phyloP scores from a whole-genome alignment of 2,113 vertebrate species.

The Cyanocitta stelleri region DNA sequence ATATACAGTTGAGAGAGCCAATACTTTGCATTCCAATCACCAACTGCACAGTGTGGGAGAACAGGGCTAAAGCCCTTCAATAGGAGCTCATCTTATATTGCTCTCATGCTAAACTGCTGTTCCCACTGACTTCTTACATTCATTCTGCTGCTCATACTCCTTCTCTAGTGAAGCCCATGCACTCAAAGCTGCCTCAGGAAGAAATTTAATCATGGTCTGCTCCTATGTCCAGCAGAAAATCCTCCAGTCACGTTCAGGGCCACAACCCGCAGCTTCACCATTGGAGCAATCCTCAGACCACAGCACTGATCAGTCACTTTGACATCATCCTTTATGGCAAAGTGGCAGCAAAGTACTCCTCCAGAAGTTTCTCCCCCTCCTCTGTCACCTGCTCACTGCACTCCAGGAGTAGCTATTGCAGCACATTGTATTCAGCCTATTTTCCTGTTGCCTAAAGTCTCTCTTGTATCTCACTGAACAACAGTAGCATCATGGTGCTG shows the following conservation, averaged over 20 bases:
- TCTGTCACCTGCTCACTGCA: background rate
- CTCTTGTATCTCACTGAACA: background rate
- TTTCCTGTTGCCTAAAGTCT: background rate
- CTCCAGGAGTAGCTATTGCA: background rate
- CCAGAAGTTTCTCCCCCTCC: background rate
- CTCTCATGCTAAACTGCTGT: background rate
- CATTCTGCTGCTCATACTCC: background rate
- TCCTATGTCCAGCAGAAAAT: background rate
- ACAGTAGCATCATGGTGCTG: background rate
- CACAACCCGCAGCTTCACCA: background rate
- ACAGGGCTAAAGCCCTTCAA: background rate
- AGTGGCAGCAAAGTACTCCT: background rate
- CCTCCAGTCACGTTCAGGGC: background rate
- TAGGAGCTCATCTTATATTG: background rate
- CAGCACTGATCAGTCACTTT: background rate
- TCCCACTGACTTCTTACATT: background rate
- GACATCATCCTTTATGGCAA: background rate
- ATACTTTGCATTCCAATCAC: background rate
- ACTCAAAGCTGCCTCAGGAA: background rate
- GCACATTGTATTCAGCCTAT: background rate
- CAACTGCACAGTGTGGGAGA: background rate
- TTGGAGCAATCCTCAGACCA: background rate
- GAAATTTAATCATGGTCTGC: background rate
- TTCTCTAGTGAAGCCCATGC: background rate
- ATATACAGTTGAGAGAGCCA: background rate